Evolutionary conservation across 2,888 invertebrate genomes (phyloP), one percentile per base, ranked within the genome.

Genomic region (Thecophora atra): DNA sequence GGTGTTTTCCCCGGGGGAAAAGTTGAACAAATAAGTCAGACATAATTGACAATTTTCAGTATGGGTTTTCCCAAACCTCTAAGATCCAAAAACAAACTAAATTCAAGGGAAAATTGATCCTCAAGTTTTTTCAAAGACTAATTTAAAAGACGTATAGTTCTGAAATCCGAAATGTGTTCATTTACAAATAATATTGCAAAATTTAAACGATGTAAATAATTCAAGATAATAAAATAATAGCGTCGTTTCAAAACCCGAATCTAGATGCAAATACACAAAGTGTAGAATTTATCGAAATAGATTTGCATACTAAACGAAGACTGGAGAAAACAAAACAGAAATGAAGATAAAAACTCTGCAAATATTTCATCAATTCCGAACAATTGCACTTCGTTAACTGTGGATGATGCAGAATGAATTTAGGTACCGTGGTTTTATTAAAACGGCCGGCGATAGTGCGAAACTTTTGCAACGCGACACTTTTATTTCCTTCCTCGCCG

Each of bases 381-480:
- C 64, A 64, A 64, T 62, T 65, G 65, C 65, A 65, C 26, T 51
- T 65, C 47, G 26, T 65, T 65, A 51, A 51, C 44, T 65, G 17
- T 17, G 17, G 51, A 26, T 51, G 28, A 65, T 15, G 28, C 26
- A 24, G 24, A 65, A 65, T 28, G 51, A 51, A 28, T 51, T 21
- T 17, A n/a, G 37, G 11, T 24, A 15, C 21, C 65, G 13, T 56
- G 24, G 56, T 68, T 58, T 58, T 58, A 58, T 58, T 68, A 58
- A 44, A 58, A 26, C 44, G 24, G 56, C 24, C 11, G 24, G 56
- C 24, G 26, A 68, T 56, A 58, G 37, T 42, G 8, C 13, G 24
- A 69, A 69, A 60, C 28, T 54, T 56, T 54, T 54, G 65, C 52
- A 28, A 42, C 17, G 68, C 68, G 21, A 68, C 58, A 58, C 68